Conservation (phyloP, 2,797 vertebrate genomes). For the Eulemur albifrons region DNA sequence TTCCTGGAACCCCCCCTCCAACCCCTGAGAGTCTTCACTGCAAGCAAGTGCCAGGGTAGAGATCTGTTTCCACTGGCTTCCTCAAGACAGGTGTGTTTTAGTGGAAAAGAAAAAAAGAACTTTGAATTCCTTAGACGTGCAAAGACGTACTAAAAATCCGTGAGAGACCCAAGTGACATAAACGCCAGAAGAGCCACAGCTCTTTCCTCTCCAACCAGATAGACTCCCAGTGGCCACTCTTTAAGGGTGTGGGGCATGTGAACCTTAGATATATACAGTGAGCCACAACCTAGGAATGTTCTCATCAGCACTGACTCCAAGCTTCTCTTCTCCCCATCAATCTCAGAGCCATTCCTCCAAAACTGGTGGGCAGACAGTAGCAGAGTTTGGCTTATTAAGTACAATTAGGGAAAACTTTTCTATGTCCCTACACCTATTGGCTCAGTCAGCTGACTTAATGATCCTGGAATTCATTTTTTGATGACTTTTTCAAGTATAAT, state of each 20-base stretch:
- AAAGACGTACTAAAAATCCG: background rate
- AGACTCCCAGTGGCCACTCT: too few relatives aligned
- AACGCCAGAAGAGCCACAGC: accelerated
- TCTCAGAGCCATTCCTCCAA: background rate
- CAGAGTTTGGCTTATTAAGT: background rate
- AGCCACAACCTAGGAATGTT: background rate
- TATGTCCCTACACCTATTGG: background rate
- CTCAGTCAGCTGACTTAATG: background rate
- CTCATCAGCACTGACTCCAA: too few relatives aligned
- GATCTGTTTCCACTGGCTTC: background rate
- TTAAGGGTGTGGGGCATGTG: accelerated
- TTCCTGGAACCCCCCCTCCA: background rate
- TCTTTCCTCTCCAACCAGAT: background rate
- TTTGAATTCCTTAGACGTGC: background rate
- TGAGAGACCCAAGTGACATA: background rate
- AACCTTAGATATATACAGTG: too few relatives aligned
- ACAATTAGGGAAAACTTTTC: background rate
- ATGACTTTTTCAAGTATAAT: background rate
- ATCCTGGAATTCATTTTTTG: background rate
- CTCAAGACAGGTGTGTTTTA: background rate
- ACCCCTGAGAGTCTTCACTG: background rate
- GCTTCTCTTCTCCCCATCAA: background rate
- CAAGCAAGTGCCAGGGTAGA: background rate
- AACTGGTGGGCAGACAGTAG: background rate
- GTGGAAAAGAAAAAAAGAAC: background rate